Evolutionary conservation across 1,140 invertebrate species (phyloP).

Genomic region (Drosophila neocordata): DNA sequence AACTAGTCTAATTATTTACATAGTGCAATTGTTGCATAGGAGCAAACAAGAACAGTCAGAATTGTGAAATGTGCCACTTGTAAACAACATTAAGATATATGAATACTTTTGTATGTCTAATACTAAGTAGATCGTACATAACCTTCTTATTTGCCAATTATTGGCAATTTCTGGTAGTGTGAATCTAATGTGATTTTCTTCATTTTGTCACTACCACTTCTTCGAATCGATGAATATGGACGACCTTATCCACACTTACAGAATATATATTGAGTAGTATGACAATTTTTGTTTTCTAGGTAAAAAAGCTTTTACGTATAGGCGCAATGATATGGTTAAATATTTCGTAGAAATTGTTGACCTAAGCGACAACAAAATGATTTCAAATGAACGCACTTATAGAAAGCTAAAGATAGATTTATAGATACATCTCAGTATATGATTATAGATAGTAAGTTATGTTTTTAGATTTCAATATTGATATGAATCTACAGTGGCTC

Average conservation of each 20-base stretch:
- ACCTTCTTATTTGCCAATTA: no score
- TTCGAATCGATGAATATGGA: conserved; percentile 5
- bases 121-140: no score
- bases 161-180: no score
- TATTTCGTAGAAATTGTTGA: conserved; percentile 47
- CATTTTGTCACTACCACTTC: no score
- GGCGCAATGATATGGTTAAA: conserved; percentile 38
- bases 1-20: no score
- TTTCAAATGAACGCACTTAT: neutral
- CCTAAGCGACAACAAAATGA: conserved; percentile 22
- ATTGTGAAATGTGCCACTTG: no score
- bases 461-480: neutral
- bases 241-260: conserved; percentile 7
- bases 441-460: neutral
- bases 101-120: no score
- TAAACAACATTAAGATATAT: no score
- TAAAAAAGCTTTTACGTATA: conserved; percentile 34
- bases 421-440: neutral
- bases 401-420: neutral
- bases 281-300: conserved; percentile 45
- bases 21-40: no score
- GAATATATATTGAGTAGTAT: conserved; percentile 8
- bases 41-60: no score
- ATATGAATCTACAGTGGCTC: no score
- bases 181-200: no score